A percentile compares a stretch with the other conserved stretches of the same genome.
Evolutionary conservation across 2,113 vertebrate genomes (phyloP).

Genomic region (Proterorhinus semilunaris): DNA sequence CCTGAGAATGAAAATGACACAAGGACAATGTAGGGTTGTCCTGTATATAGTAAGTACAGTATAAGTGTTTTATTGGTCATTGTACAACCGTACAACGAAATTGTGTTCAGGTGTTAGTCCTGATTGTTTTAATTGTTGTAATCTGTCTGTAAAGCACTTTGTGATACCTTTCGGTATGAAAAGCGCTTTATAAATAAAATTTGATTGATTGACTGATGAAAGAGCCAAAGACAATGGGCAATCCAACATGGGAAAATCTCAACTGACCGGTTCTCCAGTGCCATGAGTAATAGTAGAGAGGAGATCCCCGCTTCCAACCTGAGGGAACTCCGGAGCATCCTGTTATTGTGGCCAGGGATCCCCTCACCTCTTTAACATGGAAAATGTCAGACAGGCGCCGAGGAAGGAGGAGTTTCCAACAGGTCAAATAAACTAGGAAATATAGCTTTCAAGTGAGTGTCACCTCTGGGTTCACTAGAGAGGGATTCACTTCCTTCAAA

Average conservation of each 20-base stretch:
- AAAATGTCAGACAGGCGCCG: constrained; percentile 54
- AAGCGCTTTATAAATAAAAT: no score
- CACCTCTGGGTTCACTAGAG: constrained; percentile 12
- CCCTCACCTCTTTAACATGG: constrained; percentile 44
- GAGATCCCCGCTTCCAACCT: constrained; percentile 46
- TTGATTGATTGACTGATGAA: no score
- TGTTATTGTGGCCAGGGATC: constrained; percentile 61
- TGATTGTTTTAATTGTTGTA: no score
- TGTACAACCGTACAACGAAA: no score
- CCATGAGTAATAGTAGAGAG: constrained; percentile 43
- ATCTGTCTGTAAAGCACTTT: no score
- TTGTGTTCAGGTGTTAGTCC: no score
- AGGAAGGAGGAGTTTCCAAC: constrained; percentile 53
- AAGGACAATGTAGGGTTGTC: no score
- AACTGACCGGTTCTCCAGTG: constrained; percentile 69
- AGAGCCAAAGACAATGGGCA: constrained; percentile 74
- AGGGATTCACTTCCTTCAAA: constrained; percentile 32
- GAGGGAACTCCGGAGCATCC: constrained; percentile 54
- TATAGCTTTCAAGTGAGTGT: constrained; percentile 37
- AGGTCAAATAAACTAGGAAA: constrained; percentile 38
- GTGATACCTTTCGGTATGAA: no score
- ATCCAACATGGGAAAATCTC: constrained; percentile 73
- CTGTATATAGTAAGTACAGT: no score
- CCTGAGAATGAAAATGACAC: no score
- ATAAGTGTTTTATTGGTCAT: no score